Base-by-base conservation (phyloP, 2,888 invertebrate species). In the Harmothoe impar region DNA sequence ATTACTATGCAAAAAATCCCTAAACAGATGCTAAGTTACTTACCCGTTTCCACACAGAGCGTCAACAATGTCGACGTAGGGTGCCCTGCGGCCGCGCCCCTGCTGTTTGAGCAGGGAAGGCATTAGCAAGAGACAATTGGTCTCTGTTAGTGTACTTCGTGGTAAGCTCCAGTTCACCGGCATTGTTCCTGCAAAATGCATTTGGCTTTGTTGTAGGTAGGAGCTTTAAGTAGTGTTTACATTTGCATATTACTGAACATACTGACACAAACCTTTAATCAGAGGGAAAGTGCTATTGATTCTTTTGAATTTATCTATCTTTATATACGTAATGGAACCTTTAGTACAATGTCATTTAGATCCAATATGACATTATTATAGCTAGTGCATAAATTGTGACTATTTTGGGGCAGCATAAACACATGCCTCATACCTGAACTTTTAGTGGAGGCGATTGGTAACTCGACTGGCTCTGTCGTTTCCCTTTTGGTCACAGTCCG, bases 51-150 rank as follows among this genome's bases (percentile, higher is more conserved):
- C 90, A 15, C 94, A 91, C 25, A 95, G 91, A 12, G 92, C 92
- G 12, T 94, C 94, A 3, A 94, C 92, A n/a, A 95, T 91, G 25
- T 95, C 94, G 0, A 94, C 93, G 91, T 93, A 94, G 43, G 93
- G 93, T 51, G 92, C 92, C 54, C 92, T 92, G 77, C 90, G 92
- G 35, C 93, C 93, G n/a, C 93, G 91, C 25, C 93, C 56, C 51
- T 88, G 88, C 0, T 86, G 92, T 86, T 94, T 90, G 43, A 95
- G 85, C 54, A 95, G 89, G 25, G 93, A 62, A 23, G 95, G 94
- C 25, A 93, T 93, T 33, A 95, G 91, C 0, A 95, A 92, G 20
- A 95, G 90, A 91, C 95, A 95, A 1, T 93, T 94, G 29, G 94
- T 95, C 93, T 95, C 94, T 62, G 94, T 93, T 51, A 95, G 90